A percentile compares a stretch with the other conserved stretches of the same genome.
phyloP scores from a whole-genome alignment of 1,140 invertebrate species.

The Drosophila tropicalis region DNA sequence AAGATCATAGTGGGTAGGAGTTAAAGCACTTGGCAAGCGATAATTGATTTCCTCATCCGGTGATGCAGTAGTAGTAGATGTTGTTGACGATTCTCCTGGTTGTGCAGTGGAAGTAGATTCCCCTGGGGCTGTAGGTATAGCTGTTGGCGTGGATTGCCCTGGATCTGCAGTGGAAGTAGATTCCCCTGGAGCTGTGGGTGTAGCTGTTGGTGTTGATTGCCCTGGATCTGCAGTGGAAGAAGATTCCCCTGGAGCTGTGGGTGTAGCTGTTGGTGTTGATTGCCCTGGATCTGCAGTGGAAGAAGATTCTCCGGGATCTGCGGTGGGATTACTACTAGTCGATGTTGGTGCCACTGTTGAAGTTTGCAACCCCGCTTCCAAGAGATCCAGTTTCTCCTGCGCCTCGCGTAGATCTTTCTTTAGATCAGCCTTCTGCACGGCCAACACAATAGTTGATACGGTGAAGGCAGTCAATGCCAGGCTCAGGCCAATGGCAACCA shows the following conservation, averaged over 20 bases:
- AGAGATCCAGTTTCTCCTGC: constrained; percentile 62
- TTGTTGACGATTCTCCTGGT: background rate
- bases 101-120: too few species aligned
- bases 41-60: constrained; percentile 80
- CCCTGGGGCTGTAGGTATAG: too few species aligned
- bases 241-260: constrained; percentile 5
- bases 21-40: constrained; percentile 87
- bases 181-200: constrained; percentile 1
- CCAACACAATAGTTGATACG: constrained; percentile 83
- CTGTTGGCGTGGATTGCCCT: too few species aligned
- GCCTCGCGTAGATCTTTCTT: constrained; percentile 61
- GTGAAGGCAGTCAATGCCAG: constrained; percentile 82
- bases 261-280: constrained; percentile 12
- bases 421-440: constrained; percentile 73
- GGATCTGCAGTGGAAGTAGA: background rate
- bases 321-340: background rate
- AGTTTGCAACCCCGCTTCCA: constrained; percentile 44
- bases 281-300: background rate
- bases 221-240: constrained; percentile 8
- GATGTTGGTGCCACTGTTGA: constrained; percentile 35
- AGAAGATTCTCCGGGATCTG: background rate
- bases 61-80: constrained; percentile 29
- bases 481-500: constrained; percentile 67
- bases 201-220: background rate
- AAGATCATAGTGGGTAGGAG: constrained; percentile 90